Evolutionary conservation across 2,113 vertebrate genomes (phyloP), one percentile per base, ranked within the genome.

Genomic region (Sialia sialis): DNA sequence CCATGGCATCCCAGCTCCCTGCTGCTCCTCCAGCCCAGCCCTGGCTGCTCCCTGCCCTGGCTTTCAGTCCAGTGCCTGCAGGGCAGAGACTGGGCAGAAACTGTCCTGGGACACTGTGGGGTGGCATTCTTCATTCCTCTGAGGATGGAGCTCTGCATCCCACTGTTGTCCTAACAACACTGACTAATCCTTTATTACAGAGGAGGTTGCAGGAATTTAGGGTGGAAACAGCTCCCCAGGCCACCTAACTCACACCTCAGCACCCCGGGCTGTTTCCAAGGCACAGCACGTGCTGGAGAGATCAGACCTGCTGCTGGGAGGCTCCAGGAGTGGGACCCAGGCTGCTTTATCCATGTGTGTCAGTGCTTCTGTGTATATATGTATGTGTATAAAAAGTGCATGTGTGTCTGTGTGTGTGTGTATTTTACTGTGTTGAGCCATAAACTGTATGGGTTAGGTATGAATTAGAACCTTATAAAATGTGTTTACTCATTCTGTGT

Each of bases 391-490:
- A 95, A 89, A 91, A 94, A 88, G 66, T 56, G 59, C 48, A 83
- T 76, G 41, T 75, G 62, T 89, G 27, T 48, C 59, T n/a, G 30
- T 30, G 58, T 77, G 81, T 95, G 77, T 95, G 94, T 96, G 43
- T 94, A 92, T 89, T 97, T 93, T 91, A 94, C 94, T 95, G 87
- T 87, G 81, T 94, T 94, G 87, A 97, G 76, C 87, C 93, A 84
- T 96, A 96, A 98, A 97, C 93, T 94, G 68, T 83, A 91, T 87
- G 89, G 87, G 78, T 88, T 97, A 95, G 95, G 90, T 96, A 96
- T 98, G 96, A 98, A 96, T 97, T 97, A 97, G 95, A 97, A 97
- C 86, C 97, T 97, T 97, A 97, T 98, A 97, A 97, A 97, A 96
- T n/a, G 72, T 97, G 95, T 98, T 97, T 97, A 97, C 97, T 97